These are phyloP conservation scores for Hipparchia semele DNA, from an alignment of 2,888 invertebrate genomes.

Conservation along the genomic window DNA sequence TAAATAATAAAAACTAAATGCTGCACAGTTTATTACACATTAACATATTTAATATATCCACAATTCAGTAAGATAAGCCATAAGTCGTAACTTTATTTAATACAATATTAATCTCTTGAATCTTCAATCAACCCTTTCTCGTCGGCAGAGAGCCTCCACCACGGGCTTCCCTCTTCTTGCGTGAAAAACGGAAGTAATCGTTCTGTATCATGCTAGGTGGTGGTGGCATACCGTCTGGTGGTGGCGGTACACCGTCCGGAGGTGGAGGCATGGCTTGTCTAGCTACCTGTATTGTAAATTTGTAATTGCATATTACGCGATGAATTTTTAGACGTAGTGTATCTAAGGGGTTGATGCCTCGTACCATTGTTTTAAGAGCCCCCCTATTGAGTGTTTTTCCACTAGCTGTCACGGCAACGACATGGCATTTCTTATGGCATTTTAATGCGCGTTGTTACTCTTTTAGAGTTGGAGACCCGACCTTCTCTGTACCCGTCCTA, in stretches of 20 bases:
- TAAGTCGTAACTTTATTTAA: not conserved
- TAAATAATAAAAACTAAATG: not conserved
- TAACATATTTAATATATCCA: not conserved
- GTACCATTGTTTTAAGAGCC: no score
- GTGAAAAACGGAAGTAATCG: not conserved
- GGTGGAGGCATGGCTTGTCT: constrained; percentile 52
- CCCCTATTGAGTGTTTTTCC: no score
- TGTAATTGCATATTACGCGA: not conserved
- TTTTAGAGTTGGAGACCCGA: no score
- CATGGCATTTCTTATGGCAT: no score
- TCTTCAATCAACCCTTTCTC: constrained; percentile 4
- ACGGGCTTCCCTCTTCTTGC: constrained; percentile 14
- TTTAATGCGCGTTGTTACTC: no score
- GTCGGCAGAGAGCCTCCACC: constrained; percentile 6
- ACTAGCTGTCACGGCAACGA: no score
- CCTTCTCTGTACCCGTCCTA: no score
- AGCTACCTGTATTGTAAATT: constrained; percentile 50
- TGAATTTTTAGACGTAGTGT: no score
- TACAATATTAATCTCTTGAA: not conserved
- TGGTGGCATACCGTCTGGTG: constrained; percentile 40
- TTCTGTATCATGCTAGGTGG: not conserved
- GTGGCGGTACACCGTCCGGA: constrained; percentile 40
- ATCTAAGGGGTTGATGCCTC: no score
- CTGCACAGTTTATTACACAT: not conserved
- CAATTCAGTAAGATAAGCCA: not conserved